Evolutionary conservation across 2,888 invertebrate genomes (phyloP).

Genomic region (Liodrosophila aerea): DNA sequence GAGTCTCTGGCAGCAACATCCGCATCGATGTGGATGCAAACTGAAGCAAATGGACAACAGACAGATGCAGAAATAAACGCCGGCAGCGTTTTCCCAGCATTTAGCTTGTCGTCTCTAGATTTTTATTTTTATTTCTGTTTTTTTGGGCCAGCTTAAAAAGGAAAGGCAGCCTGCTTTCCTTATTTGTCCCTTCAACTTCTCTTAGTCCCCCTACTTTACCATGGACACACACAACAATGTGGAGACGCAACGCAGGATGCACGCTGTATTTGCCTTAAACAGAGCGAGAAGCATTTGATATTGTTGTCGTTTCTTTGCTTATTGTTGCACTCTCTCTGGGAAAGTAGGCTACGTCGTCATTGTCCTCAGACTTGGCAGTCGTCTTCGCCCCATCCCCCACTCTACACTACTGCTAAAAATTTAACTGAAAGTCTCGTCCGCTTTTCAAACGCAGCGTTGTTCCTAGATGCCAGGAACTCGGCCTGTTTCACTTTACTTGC

Average conservation of each 20-base stretch:
- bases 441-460: conserved; percentile 34
- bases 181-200: background rate
- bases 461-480: conserved; percentile 27
- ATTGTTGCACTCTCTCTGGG: conserved; percentile 29
- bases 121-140: conserved; percentile 16
- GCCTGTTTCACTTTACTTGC: conserved; percentile 21
- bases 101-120: too few relatives aligned
- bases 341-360: conserved; percentile 51
- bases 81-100: conserved; percentile 37
- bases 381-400: conserved; percentile 38
- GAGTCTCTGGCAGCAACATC: conserved; percentile 18
- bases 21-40: conserved; percentile 7
- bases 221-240: conserved; percentile 30
- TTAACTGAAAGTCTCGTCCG: conserved; percentile 72
- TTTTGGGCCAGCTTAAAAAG: conserved; percentile 18
- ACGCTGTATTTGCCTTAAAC: conserved; percentile 66
- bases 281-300: conserved; percentile 30
- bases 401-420: conserved; percentile 72
- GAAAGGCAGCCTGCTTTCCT: background rate
- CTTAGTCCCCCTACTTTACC: background rate
- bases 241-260: conserved; percentile 60
- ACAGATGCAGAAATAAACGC: conserved; percentile 26
- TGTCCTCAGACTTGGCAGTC: conserved; percentile 28
- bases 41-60: conserved; percentile 11
- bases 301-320: conserved; percentile 23